Percentiles rank a stretch among this genome's conserved stretches.
Conservation (phyloP, 2,888 invertebrate genomes). For the Harpalus rubripes region DNA sequence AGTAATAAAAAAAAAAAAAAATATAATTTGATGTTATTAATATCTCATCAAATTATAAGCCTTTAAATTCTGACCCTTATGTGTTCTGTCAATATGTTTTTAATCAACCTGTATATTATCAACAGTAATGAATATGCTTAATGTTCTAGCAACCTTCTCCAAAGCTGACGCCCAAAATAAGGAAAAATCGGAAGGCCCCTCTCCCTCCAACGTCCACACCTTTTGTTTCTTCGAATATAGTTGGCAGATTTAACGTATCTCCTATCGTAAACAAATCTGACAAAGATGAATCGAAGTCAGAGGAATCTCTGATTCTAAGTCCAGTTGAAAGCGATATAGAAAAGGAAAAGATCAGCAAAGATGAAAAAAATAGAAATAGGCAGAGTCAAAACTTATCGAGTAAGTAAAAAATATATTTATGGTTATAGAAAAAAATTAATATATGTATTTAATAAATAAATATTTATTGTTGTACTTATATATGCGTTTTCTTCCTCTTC, state of each 20-base stretch:
- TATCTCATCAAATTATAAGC: too few species aligned
- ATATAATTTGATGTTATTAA: too few species aligned
- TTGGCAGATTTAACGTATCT: conserved; percentile 13
- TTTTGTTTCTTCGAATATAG: conserved; percentile 35
- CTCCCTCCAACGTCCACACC: conserved; percentile 79
- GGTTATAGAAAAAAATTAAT: neutral
- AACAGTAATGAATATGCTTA: too few species aligned
- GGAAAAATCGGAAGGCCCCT: conserved; percentile 85
- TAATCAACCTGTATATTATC: too few species aligned
- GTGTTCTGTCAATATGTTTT: too few species aligned
- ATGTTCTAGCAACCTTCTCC: conserved; percentile 74
- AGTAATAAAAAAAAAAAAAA: too few species aligned
- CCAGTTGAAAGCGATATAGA: conserved; percentile 75
- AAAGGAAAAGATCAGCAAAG: conserved; percentile 80
- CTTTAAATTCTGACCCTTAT: too few species aligned
- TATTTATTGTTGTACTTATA: neutral
- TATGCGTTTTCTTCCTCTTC: too few species aligned
- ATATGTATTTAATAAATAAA: neutral
- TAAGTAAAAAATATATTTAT: conserved; percentile 30
- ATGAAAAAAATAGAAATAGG: conserved; percentile 81
- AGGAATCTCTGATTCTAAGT: conserved; percentile 64
- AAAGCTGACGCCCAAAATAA: conserved; percentile 78
- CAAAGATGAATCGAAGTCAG: conserved; percentile 10
- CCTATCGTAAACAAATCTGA: conserved; percentile 15
- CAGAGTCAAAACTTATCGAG: conserved; percentile 73